Evolutionary conservation across 2,888 invertebrate species (phyloP).

Genomic region (Exocentrus adspersus): DNA sequence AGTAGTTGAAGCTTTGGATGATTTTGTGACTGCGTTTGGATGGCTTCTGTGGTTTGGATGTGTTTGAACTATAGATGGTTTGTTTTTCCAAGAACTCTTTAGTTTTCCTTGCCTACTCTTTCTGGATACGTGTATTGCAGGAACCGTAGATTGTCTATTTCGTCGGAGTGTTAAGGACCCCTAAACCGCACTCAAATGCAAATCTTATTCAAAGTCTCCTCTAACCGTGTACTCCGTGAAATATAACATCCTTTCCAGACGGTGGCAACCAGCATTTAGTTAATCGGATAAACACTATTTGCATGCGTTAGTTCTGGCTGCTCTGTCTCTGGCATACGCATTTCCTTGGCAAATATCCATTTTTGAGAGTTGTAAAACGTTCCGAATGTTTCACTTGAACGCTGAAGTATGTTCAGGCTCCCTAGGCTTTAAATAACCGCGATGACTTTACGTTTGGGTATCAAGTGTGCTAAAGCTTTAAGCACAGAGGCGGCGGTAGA

Average conservation of each 20-base stretch:
- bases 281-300: slow-evolving; percentile 14
- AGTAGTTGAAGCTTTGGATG: too few species aligned
- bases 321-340: background rate
- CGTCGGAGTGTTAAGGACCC: background rate
- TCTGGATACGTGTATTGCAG: too few species aligned
- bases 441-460: slow-evolving; percentile 21
- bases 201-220: background rate
- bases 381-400: slow-evolving; percentile 42
- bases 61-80: too few species aligned
- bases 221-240: background rate
- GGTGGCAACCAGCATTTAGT: background rate
- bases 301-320: slow-evolving; percentile 3
- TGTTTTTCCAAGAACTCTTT: too few species aligned
- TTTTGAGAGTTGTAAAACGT: slow-evolving; percentile 44
- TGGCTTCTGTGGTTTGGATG: too few species aligned
- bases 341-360: slow-evolving; percentile 48
- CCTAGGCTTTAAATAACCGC: slow-evolving; percentile 23
- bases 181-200: background rate
- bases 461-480: slow-evolving; percentile 5
- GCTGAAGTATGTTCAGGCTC: slow-evolving; percentile 8
- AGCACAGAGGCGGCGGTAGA: slow-evolving; percentile 7
- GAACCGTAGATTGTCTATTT: too few species aligned
- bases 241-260: slow-evolving; percentile 1
- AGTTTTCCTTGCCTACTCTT: too few species aligned
- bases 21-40: too few species aligned